A percentile compares a stretch with the other conserved stretches of the same genome.
Conservation (phyloP, 2,797 vertebrate species). For the Hoplostethus atlanticus region DNA sequence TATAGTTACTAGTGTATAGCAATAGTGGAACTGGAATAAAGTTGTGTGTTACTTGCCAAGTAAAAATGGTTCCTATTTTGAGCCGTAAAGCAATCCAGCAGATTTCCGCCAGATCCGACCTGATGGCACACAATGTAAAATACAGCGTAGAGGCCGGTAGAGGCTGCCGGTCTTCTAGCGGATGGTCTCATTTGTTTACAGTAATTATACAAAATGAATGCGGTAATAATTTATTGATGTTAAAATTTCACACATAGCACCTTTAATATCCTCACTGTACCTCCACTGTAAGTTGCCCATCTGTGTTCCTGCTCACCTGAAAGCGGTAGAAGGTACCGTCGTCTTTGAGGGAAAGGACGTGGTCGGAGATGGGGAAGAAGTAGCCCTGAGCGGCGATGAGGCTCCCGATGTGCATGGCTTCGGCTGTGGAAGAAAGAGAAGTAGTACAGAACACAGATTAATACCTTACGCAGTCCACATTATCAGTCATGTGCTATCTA, state of each 20-base stretch:
- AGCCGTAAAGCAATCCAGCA: no score
- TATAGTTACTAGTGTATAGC: no score
- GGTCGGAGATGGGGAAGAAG: constrained; percentile 97
- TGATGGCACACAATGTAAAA: no score
- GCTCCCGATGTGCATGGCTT: constrained; percentile 97
- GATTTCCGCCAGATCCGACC: no score
- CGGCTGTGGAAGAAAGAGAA: constrained; percentile 80
- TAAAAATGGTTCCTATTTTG: no score
- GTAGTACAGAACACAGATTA: background rate
- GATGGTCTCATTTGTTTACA: background rate
- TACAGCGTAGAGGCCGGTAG: no score
- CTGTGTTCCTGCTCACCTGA: constrained; percentile 85
- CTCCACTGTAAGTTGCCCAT: no score
- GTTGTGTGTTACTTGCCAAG: no score
- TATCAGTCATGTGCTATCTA: background rate
- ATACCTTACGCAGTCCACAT: background rate
- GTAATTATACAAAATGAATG: no score
- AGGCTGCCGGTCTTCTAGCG: no score
- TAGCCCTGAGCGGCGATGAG: constrained; percentile 97
- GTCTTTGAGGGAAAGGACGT: constrained; percentile 95
- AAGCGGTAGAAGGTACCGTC: constrained; percentile 98
- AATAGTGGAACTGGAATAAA: no score
- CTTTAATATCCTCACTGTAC: background rate
- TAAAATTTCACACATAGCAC: background rate
- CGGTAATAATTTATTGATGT: no score